Evolutionary conservation across 2,797 vertebrate genomes (phyloP).

Genomic region (Lithobates sylvaticus): DNA sequence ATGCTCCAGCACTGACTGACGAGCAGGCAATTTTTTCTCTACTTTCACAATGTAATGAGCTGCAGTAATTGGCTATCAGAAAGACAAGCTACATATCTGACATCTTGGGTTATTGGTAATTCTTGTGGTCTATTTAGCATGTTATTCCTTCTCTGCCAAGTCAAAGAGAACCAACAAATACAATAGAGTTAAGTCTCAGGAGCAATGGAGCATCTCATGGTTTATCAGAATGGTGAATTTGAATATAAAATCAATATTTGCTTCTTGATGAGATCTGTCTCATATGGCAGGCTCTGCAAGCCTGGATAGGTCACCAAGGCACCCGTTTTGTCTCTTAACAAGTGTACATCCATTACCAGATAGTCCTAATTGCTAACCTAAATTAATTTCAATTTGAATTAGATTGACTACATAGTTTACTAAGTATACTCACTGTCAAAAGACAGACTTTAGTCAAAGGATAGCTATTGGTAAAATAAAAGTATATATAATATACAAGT

Average conservation of each 20-base stretch:
- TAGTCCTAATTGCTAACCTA: slow-evolving; percentile 3
- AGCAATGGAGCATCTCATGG: slow-evolving; percentile 37
- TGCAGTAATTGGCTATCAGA: slow-evolving; percentile 27
- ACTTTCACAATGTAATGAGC: slow-evolving; percentile 31
- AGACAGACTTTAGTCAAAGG: neutral
- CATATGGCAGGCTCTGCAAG: slow-evolving; percentile 12
- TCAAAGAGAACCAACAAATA: slow-evolving; percentile 44
- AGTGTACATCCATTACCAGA: neutral
- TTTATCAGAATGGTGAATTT: slow-evolving; percentile 49
- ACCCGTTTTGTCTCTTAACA: neutral
- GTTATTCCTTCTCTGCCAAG: slow-evolving; percentile 37
- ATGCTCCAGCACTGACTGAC: neutral
- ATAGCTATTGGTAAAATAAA: neutral
- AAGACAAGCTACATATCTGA: slow-evolving; percentile 16
- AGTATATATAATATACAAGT: no score
- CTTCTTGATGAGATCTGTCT: slow-evolving; percentile 14
- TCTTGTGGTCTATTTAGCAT: slow-evolving; percentile 34
- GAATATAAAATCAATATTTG: slow-evolving; percentile 53
- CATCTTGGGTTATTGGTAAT: slow-evolving; percentile 26
- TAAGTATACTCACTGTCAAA: neutral
- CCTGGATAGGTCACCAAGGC: slow-evolving; percentile 5
- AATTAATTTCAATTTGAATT: neutral
- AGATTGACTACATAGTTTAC: neutral
- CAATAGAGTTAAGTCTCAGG: slow-evolving; percentile 37
- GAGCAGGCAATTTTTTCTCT: slow-evolving; percentile 35